A percentile compares a stretch with the other conserved stretches of the same genome.
phyloP scores from a whole-genome alignment of 2,888 invertebrate species.

The Adelphocoris suturalis region DNA sequence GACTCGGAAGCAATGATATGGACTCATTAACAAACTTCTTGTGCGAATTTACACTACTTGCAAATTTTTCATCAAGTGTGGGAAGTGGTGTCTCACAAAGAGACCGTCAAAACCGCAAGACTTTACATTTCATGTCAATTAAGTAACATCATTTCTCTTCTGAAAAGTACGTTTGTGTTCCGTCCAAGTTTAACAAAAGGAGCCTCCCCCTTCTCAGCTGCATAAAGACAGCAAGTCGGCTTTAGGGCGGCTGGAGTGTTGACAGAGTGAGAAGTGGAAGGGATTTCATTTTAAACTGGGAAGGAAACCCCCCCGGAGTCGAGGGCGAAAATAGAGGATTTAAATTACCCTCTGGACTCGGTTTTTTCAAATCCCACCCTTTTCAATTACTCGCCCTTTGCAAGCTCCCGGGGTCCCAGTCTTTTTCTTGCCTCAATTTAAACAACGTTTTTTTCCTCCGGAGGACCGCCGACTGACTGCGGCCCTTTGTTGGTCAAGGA shows the following conservation, averaged over 20 bases:
- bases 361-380: slow-evolving; percentile 21
- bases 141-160: too few relatives aligned
- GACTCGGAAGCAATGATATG: too few relatives aligned
- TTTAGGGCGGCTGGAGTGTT: slow-evolving; percentile 40
- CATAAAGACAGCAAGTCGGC: slow-evolving; percentile 2
- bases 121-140: too few relatives aligned
- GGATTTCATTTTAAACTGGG: slow-evolving; percentile 58
- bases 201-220: not conserved
- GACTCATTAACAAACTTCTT: too few relatives aligned
- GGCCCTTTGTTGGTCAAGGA: slow-evolving; percentile 16
- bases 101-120: too few relatives aligned
- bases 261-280: slow-evolving; percentile 49
- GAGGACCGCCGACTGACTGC: not conserved
- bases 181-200: not conserved
- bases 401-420: not conserved
- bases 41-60: too few relatives aligned
- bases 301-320: slow-evolving; percentile 27
- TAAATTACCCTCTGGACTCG: slow-evolving; percentile 50
- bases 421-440: slow-evolving; percentile 46
- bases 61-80: too few relatives aligned
- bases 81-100: too few relatives aligned
- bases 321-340: slow-evolving; percentile 48
- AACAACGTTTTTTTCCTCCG: not conserved
- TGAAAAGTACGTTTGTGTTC: too few relatives aligned
- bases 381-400: slow-evolving; percentile 47